A percentile compares a stretch with the other conserved stretches of the same genome.
phyloP scores from a whole-genome alignment of 2,888 invertebrate genomes.

The Amiota mariae region DNA sequence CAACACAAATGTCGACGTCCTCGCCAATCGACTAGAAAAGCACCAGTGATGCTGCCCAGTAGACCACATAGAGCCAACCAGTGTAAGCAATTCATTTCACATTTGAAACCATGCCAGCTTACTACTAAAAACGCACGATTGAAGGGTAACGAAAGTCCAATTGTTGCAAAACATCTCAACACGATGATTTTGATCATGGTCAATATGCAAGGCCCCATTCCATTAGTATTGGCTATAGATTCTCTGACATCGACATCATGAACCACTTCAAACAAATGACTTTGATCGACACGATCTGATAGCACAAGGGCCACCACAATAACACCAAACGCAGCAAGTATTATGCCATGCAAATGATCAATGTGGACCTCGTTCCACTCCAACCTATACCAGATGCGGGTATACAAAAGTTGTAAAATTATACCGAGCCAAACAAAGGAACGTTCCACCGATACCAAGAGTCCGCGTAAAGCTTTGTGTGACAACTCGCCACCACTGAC shows the following conservation, averaged over 20 bases:
- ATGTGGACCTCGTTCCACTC: constrained; percentile 56
- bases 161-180: constrained; percentile 59
- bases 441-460: constrained; percentile 66
- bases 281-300: constrained; percentile 62
- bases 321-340: constrained; percentile 60
- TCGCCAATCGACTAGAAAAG: constrained; percentile 61
- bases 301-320: constrained; percentile 56
- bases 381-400: constrained; percentile 60
- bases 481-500: constrained; percentile 67
- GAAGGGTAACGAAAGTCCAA: constrained; percentile 65
- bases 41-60: constrained; percentile 63
- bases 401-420: constrained; percentile 62
- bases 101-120: constrained; percentile 62
- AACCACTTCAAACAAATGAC: constrained; percentile 44
- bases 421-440: constrained; percentile 69
- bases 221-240: constrained; percentile 15
- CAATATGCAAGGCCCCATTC: background rate
- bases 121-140: constrained; percentile 65
- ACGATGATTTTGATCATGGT: constrained; percentile 57
- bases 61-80: constrained; percentile 63
- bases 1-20: constrained; percentile 64
- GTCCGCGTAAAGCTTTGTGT: constrained; percentile 63
- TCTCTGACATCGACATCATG: constrained; percentile 34
- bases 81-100: constrained; percentile 64
- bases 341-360: constrained; percentile 69